Percentiles rank a stretch among this genome's conserved stretches.
phyloP scores from a whole-genome alignment of 2,888 invertebrate genomes.

The Galerucella calmariensis region DNA sequence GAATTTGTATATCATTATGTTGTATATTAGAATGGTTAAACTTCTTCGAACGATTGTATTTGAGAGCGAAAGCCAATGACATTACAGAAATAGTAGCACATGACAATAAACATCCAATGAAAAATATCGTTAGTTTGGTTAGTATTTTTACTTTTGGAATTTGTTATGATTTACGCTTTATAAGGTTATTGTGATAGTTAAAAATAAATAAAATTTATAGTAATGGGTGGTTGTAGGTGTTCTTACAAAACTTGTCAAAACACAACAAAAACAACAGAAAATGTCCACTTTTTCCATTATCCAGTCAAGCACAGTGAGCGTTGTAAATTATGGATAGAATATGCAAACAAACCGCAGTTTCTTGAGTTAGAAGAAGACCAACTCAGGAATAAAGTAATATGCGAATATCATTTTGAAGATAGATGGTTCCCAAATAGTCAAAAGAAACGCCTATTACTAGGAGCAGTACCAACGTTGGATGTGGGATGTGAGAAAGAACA shows the following conservation, averaged over 20 bases:
- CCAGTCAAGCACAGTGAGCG: conserved; percentile 71
- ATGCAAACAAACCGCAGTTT: conserved; percentile 68
- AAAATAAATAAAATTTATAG: neutral
- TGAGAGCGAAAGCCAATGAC: neutral
- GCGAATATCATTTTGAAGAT: conserved; percentile 71
- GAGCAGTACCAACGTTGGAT: conserved; percentile 69
- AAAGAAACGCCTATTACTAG: conserved; percentile 68
- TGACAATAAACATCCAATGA: neutral
- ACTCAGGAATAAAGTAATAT: conserved; percentile 71
- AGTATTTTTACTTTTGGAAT: neutral
- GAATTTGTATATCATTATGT: neutral
- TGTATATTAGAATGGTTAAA: neutral
- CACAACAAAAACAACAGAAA: conserved; percentile 65
- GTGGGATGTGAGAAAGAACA: conserved; percentile 50
- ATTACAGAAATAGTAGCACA: neutral
- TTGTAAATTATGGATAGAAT: conserved; percentile 71
- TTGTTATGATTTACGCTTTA: neutral
- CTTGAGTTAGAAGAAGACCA: conserved; percentile 69
- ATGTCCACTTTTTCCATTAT: conserved; percentile 71
- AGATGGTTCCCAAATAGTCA: conserved; percentile 67
- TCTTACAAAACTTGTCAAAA: conserved; percentile 69
- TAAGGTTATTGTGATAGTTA: conserved; percentile 1
- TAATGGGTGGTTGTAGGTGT: conserved; percentile 73
- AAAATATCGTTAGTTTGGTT: neutral
- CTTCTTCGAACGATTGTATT: neutral